Evolutionary conservation across 2,113 vertebrate species (phyloP), one percentile per base, ranked within the genome.

Genomic region (Dicrurus megarhynchus): DNA sequence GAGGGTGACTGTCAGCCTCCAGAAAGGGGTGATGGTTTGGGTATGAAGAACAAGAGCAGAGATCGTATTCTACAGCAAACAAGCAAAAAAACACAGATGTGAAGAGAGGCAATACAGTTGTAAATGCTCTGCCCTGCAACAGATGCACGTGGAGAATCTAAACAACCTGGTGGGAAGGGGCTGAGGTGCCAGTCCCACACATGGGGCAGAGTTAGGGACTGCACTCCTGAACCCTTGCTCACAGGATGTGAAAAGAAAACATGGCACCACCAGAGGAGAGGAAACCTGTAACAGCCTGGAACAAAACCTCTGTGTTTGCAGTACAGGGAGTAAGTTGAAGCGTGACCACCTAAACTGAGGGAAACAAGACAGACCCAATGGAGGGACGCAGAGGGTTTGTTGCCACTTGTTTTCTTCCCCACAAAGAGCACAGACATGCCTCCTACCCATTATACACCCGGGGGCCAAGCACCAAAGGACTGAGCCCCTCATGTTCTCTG

Each of bases 341-440:
- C 3, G 2, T n/a, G 37, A 16, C 20, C 21, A 41, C 67, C 9
- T 41, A 47, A 78, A 46, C 8, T 10, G 17, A 73, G 41, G 35
- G 42, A 56, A 82, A 41, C 19, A 53, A 76, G 37, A 57, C 0
- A 1, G 39, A 42, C 6, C 22, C 22, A 32, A 2, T 16, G 47
- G n/a, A 64, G 14, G 37, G 15, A 60, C 32, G 18, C 13, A 37
- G 35, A 42, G 13, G 5, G 20, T 49, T 68, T 73, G 39, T 39
- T 79, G 44, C 18, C 3, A 1, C 44, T 70, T 59, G 8, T 9
- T 41, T 80, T 69, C 42, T 61, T 22, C 17, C 53, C 5, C 3
- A 3, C 26, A 61, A 74, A 53, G 35, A 85, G 11, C 0, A 0
- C 2, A 26, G 49, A 61, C 0, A 1, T 32, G 19, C 19, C 52